Evolutionary conservation across 2,888 invertebrate genomes (phyloP).

Genomic region (Amblyjoppa fuscipennis): DNA sequence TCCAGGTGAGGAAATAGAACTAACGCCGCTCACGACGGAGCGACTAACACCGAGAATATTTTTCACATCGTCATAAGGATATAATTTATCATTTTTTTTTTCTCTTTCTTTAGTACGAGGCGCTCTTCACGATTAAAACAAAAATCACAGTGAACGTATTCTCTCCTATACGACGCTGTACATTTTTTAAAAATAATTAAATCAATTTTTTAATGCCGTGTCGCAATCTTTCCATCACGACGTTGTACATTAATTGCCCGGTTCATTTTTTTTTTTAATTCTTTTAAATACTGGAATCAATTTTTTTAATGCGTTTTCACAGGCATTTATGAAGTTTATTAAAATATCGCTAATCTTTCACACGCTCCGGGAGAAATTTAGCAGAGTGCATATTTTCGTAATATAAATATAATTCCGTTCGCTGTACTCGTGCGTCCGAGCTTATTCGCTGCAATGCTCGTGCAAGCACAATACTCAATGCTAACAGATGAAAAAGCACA

Average conservation of each 20-base stretch:
- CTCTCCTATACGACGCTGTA: slow-evolving; percentile 10
- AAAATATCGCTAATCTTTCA: slow-evolving; percentile 51
- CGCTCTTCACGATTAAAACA: slow-evolving; percentile 18
- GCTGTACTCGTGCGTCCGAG: neutral
- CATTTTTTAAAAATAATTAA: neutral
- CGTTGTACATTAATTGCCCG: slow-evolving; percentile 4
- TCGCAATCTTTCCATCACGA: slow-evolving; percentile 7
- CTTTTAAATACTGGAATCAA: neutral
- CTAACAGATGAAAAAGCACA: slow-evolving; percentile 50
- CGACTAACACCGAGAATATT: neutral
- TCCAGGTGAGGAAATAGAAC: neutral
- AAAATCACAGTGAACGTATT: slow-evolving; percentile 51
- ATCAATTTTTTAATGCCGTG: neutral
- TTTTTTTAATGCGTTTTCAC: slow-evolving; percentile 21
- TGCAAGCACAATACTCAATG: slow-evolving; percentile 11
- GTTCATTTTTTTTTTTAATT: neutral
- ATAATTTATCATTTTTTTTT: slow-evolving; percentile 4
- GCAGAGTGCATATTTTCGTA: slow-evolving; percentile 25
- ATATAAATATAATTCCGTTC: slow-evolving; percentile 57
- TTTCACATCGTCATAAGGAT: slow-evolving; percentile 1
- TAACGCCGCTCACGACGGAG: neutral
- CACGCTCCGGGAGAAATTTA: slow-evolving; percentile 12
- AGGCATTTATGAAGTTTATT: slow-evolving; percentile 55
- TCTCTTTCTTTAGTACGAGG: neutral
- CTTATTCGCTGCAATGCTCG: neutral